Base-by-base conservation (phyloP, 1,140 invertebrate genomes). In the Zaprionus ghesquierei region DNA sequence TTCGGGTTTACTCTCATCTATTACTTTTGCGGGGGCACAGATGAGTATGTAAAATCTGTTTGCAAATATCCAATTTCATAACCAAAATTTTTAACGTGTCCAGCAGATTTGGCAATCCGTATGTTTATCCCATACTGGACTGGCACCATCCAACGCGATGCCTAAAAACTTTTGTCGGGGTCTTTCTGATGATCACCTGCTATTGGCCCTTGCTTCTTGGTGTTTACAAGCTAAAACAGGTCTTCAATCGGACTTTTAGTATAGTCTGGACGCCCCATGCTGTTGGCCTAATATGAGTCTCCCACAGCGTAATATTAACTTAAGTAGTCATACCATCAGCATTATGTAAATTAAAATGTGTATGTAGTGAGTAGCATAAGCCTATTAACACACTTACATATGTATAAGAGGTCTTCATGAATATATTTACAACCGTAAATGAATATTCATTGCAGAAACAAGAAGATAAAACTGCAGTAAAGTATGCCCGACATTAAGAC, bases 1-100 rank as follows among this genome's bases (percentile, higher is more conserved):
- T 84, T 94, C 0, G 35, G 95, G 3, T 97, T 97, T 87, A 95
- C 94, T 5, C 72, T 95, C 2, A 92, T 96, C 20, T 97, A 97
- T 91, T 96, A 94, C 85, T 66, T 92, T 0, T 94, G 93, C 33
- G 96, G 96, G 18, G 97, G 96, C 46, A 93, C 93, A 1, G 94
- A 95, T 75, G 94, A 93, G 93, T 94, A 92, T 79, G 92, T 92
- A 49, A 35, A n/a, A 2, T 4, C 2, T 20, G 10, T 46, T 20
- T 22, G 9, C 6, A 0, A 46, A 35, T 54, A 55, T 49, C 54
- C 27, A 22, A 59, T 75, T n/a, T 35, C 1, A n/a, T 35, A 35
- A 15, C 5, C 15, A 15, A 41, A 35, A 58, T 59, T 10, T 71
- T 15, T 12, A 72, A 71, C 63, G 27, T 70, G 6, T 46, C 70